Percentiles rank a stretch among this genome's conserved stretches.
Conservation (phyloP, 2,797 vertebrate genomes). For the Periophthalmus magnuspinnatus region DNA sequence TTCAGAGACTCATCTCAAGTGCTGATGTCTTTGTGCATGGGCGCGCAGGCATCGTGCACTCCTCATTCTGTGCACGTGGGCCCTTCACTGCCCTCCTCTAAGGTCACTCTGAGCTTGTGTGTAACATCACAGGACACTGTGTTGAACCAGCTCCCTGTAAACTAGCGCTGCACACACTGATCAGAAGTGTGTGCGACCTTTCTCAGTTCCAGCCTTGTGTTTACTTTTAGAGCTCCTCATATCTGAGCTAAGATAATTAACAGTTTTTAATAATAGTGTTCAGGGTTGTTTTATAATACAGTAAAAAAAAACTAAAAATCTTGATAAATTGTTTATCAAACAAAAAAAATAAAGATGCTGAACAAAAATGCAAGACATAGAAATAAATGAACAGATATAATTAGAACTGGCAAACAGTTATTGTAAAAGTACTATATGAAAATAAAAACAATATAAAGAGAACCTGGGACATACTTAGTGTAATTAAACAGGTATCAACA, state of each 20-base stretch:
- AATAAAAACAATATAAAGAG: too few relatives aligned
- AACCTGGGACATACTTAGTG: too few relatives aligned
- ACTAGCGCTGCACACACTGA: constrained; percentile 46
- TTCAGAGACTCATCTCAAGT: constrained; percentile 44
- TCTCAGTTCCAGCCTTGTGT: not conserved
- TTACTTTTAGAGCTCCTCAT: constrained; percentile 19
- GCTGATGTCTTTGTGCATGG: constrained; percentile 23
- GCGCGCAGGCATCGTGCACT: constrained; percentile 19
- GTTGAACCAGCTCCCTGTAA: constrained; percentile 47
- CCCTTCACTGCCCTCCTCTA: constrained; percentile 53
- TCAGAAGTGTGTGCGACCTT: constrained; percentile 50
- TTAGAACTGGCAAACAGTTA: too few relatives aligned
- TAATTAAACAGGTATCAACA: too few relatives aligned
- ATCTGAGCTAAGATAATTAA: not conserved
- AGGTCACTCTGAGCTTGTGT: constrained; percentile 51
- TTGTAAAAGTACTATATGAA: too few relatives aligned
- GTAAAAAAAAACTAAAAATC: too few relatives aligned
- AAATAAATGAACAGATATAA: too few relatives aligned
- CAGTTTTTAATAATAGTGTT: not conserved
- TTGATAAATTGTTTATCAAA: too few relatives aligned
- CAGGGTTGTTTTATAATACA: too few relatives aligned
- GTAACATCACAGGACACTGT: constrained; percentile 36
- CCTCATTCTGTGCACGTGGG: constrained; percentile 46
- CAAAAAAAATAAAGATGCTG: too few relatives aligned
- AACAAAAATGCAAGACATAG: too few relatives aligned